These are phyloP conservation scores for Anisognathus igniventris DNA, from an alignment of 2,797 vertebrate species.

Conservation along the genomic window DNA sequence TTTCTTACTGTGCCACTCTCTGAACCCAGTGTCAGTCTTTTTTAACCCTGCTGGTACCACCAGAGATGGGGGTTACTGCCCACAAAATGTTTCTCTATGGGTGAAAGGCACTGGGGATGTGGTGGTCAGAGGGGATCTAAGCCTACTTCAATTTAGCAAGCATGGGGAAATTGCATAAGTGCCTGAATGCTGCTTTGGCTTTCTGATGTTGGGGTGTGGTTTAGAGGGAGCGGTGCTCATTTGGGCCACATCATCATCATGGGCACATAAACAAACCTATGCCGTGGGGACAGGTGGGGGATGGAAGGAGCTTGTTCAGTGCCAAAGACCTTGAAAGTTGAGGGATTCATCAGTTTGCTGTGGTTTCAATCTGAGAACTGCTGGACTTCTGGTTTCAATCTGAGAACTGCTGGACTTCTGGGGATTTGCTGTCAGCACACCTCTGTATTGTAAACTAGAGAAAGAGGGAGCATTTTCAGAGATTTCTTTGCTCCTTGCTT, in stretches of 20 bases:
- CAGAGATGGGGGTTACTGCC: not conserved
- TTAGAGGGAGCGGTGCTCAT: not conserved
- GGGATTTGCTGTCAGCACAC: not conserved
- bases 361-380: not conserved
- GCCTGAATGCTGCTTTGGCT: not conserved
- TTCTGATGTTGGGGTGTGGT: not conserved
- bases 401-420: not conserved
- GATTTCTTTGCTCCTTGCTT: not conserved
- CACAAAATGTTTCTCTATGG: fast-evolving
- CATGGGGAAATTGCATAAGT: not conserved
- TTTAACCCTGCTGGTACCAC: not conserved
- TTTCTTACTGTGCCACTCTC: not conserved
- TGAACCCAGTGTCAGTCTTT: not conserved
- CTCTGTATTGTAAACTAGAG: not conserved
- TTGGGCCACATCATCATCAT: no score
- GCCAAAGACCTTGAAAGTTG: not conserved
- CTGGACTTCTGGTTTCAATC: not conserved
- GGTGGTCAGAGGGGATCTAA: not conserved
- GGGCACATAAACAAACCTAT: not conserved
- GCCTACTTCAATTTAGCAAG: not conserved
- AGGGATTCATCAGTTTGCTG: not conserved
- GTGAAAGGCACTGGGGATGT: fast-evolving
- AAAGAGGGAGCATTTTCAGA: not conserved
- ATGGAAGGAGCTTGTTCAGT: not conserved
- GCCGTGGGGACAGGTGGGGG: no score